Conservation (phyloP, 2,113 vertebrate species). For the Rhinoderma darwinii region DNA sequence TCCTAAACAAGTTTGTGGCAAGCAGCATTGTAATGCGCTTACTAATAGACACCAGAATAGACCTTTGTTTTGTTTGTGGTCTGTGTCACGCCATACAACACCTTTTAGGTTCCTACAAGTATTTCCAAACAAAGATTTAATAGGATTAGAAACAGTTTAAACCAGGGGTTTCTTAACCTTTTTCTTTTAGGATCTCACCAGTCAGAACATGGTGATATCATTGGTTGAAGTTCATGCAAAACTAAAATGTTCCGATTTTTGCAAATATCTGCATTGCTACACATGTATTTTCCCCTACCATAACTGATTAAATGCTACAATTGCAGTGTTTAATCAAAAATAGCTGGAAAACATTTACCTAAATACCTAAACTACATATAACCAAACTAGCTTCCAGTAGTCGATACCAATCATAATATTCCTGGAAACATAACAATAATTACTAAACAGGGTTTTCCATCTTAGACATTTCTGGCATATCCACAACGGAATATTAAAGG, state of each 20-base stretch:
- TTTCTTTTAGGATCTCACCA: neutral
- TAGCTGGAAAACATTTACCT: too few relatives aligned
- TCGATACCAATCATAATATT: too few relatives aligned
- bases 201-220: neutral
- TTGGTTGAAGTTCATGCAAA: neutral
- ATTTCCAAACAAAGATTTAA: constrained; percentile 9
- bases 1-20: neutral
- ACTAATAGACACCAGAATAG: neutral
- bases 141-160: constrained; percentile 10
- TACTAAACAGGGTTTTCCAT: too few relatives aligned
- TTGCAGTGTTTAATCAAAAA: too few relatives aligned
- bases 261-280: neutral
- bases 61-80: constrained; percentile 6
- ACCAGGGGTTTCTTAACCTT: neutral
- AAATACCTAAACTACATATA: too few relatives aligned
- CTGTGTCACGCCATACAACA: neutral
- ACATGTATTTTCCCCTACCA: neutral
- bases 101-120: neutral
- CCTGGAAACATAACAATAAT: too few relatives aligned
- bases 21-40: neutral
- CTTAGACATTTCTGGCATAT: too few relatives aligned
- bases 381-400: too few relatives aligned
- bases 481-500: too few relatives aligned
- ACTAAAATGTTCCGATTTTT: neutral
- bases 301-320: too few relatives aligned